phyloP scores from a whole-genome alignment of 2,888 invertebrate species.

The Protophormia terraenovae region DNA sequence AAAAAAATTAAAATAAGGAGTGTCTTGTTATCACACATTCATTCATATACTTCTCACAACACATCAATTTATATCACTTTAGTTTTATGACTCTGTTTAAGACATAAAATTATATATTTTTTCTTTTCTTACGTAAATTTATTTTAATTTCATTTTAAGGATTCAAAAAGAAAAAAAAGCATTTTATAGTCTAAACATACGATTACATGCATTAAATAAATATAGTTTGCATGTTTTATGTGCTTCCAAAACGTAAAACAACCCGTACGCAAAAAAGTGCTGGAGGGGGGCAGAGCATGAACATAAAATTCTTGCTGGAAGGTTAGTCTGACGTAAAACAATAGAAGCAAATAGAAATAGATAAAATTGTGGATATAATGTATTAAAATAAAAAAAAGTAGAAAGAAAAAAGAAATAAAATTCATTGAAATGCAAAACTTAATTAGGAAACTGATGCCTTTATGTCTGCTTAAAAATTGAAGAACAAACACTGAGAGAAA shows the following conservation, averaged over 20 bases:
- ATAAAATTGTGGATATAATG: constrained; percentile 33
- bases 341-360: constrained; percentile 31
- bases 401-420: constrained; percentile 41
- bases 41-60: constrained; percentile 23
- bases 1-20: constrained; percentile 59
- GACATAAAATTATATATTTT: constrained; percentile 52
- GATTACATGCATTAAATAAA: constrained; percentile 62
- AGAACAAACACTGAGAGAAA: constrained; percentile 34
- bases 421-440: constrained; percentile 61
- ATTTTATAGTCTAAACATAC: constrained; percentile 67
- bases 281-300: background rate
- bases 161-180: constrained; percentile 50
- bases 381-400: background rate
- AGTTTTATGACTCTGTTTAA: constrained; percentile 65
- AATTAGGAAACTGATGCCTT: constrained; percentile 61
- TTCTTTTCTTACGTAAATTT: constrained; percentile 61
- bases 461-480: constrained; percentile 54
- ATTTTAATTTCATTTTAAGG: constrained; percentile 72
- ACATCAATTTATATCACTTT: constrained; percentile 60
- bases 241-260: constrained; percentile 7
- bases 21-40: constrained; percentile 60
- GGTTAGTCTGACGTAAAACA: constrained; percentile 41
- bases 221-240: constrained; percentile 68
- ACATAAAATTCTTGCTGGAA: constrained; percentile 49
- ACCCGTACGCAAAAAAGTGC: background rate